Evolutionary conservation across 2,113 vertebrate species (phyloP).

Genomic region (Taxidea taxus): DNA sequence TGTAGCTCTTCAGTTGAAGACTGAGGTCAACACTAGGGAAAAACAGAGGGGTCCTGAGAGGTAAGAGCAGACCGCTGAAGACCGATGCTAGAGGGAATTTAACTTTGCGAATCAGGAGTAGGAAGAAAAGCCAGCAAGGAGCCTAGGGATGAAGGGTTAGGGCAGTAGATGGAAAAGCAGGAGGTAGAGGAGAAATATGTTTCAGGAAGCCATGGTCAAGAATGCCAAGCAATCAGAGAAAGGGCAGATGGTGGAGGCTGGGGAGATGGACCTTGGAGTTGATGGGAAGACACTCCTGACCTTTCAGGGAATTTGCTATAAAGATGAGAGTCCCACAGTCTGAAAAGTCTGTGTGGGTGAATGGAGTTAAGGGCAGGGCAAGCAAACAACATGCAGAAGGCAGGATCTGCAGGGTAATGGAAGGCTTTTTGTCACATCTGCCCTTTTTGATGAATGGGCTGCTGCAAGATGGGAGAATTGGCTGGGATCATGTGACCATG

Average conservation of each 20-base stretch:
- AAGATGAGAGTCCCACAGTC: too few relatives aligned
- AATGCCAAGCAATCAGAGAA: not conserved
- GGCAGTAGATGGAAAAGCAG: not conserved
- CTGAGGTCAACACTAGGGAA: not conserved
- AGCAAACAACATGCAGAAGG: not conserved
- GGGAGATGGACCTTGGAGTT: not conserved
- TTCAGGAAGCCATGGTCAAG: not conserved
- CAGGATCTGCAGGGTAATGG: not conserved
- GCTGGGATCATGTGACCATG: not conserved
- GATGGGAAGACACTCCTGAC: not conserved
- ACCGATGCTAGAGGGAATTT: not conserved
- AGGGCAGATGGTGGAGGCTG: not conserved
- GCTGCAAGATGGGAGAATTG: not conserved
- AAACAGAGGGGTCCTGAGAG: not conserved
- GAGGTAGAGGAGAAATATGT: not conserved
- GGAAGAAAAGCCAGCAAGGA: not conserved
- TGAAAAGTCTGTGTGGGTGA: not conserved
- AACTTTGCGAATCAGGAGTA: not conserved
- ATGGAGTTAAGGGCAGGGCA: too few relatives aligned
- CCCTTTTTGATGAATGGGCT: not conserved
- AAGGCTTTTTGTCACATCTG: not conserved
- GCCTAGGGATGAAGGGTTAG: not conserved
- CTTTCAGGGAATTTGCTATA: not conserved
- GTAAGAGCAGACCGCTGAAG: not conserved
- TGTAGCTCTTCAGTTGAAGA: not conserved